A percentile compares a stretch with the other conserved stretches of the same genome.
Conservation (phyloP, 2,113 vertebrate genomes). For the Phocoena sinus region DNA sequence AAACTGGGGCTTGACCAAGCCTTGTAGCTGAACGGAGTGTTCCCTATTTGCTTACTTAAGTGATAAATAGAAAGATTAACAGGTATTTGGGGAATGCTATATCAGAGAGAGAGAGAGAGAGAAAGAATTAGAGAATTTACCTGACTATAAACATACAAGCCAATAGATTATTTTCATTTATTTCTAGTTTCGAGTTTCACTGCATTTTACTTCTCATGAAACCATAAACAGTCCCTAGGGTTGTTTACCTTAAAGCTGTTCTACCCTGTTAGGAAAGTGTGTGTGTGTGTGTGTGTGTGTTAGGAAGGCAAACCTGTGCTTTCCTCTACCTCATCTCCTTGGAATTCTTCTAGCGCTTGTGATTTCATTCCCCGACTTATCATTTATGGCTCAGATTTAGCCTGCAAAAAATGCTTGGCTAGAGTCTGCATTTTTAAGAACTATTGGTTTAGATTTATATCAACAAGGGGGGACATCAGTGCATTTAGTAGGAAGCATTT, state of each 20-base stretch:
- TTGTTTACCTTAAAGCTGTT: constrained; percentile 19
- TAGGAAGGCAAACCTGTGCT: constrained; percentile 12
- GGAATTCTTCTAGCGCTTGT: constrained; percentile 8
- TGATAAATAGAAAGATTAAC: constrained; percentile 52
- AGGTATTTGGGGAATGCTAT: constrained; percentile 36
- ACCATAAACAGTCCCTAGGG: background rate
- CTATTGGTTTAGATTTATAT: constrained; percentile 8
- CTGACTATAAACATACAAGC: constrained; percentile 15
- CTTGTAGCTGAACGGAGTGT: background rate
- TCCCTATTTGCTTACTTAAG: constrained; percentile 48
- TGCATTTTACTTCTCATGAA: background rate
- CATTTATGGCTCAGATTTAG: background rate
- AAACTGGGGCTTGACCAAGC: background rate
- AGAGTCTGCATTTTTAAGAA: constrained; percentile 17
- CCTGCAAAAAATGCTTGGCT: constrained; percentile 4
- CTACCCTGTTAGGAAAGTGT: background rate
- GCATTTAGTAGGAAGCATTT: background rate
- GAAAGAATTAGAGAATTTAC: background rate
- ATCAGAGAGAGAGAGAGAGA: background rate
- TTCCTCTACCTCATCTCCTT: background rate
- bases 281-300: no score
- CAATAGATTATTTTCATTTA: constrained; percentile 20
- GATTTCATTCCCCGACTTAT: background rate
- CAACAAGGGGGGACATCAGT: background rate
- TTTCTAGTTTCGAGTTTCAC: constrained; percentile 21